Evolutionary conservation across 2,113 vertebrate genomes (phyloP).

Genomic region (Edolisoma coerulescens): DNA sequence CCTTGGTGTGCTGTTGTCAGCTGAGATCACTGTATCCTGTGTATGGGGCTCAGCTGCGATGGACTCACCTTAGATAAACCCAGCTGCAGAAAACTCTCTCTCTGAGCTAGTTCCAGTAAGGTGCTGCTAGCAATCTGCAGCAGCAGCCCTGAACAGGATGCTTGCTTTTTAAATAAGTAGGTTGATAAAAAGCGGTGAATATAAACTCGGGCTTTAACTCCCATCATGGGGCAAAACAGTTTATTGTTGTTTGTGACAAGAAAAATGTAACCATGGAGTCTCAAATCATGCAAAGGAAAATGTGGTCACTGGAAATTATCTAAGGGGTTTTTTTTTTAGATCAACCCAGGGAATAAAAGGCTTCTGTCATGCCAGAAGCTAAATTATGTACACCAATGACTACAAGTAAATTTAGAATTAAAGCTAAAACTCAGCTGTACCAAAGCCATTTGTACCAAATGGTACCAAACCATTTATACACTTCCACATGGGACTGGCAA

Average conservation of each 20-base stretch:
- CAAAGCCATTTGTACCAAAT: neutral
- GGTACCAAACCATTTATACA: neutral
- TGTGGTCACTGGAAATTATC: neutral
- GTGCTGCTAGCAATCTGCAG: neutral
- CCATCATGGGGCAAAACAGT: neutral
- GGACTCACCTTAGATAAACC: neutral
- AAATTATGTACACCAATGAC: neutral
- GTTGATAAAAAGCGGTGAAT: neutral
- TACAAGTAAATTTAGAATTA: neutral
- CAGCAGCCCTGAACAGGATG: neutral
- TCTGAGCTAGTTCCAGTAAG: rapidly evolving
- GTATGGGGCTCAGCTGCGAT: neutral
- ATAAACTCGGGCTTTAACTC: neutral
- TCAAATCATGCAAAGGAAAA: neutral
- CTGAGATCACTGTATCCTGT: neutral
- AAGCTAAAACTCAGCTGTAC: neutral
- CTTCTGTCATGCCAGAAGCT: neutral
- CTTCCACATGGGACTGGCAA: neutral
- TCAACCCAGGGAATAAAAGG: neutral
- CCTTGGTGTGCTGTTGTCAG: neutral
- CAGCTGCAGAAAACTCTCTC: neutral
- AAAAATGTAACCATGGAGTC: neutral
- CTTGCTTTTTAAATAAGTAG: neutral
- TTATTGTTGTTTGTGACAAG: neutral
- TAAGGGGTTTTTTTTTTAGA: neutral